A percentile compares a stretch with the other conserved stretches of the same genome.
Evolutionary conservation across 2,113 vertebrate species (phyloP).

Genomic region (Alaudala cheleensis): DNA sequence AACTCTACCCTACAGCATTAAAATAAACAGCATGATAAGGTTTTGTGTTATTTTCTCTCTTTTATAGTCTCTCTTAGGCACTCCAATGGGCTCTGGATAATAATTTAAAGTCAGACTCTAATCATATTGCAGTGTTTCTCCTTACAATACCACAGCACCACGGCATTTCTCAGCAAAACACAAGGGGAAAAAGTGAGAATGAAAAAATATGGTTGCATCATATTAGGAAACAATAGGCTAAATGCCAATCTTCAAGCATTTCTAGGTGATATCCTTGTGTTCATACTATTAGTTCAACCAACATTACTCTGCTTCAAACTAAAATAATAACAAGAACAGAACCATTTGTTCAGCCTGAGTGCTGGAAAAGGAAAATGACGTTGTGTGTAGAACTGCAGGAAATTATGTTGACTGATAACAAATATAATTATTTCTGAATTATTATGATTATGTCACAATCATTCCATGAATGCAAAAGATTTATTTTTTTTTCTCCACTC

Average conservation of each 20-base stretch:
- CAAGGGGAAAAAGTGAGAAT: neutral
- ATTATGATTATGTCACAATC: conserved; percentile 60
- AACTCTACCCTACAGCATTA: conserved; percentile 18
- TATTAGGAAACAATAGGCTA: conserved; percentile 28
- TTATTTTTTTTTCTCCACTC: neutral
- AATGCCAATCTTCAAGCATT: conserved; percentile 35
- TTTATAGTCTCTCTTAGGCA: neutral
- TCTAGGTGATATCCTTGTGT: conserved; percentile 47
- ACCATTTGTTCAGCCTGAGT: conserved; percentile 60
- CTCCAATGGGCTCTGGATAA: neutral
- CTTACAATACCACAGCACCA: neutral
- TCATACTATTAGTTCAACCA: conserved; percentile 62
- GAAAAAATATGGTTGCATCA: neutral
- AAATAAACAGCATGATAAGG: conserved; percentile 9
- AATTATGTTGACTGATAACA: conserved; percentile 73
- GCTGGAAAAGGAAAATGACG: conserved; percentile 49
- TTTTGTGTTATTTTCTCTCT: conserved; percentile 15
- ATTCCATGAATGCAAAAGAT: conserved; percentile 62
- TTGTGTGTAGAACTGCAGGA: conserved; percentile 47
- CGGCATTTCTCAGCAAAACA: conserved; percentile 12
- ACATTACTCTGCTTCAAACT: conserved; percentile 33
- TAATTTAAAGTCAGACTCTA: conserved; percentile 9
- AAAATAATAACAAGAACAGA: conserved; percentile 64
- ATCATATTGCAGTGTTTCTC: conserved; percentile 10
- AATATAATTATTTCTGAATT: conserved; percentile 71